Evolutionary conservation across 2,113 vertebrate genomes (phyloP).

Genomic region (Caranx ignobilis): DNA sequence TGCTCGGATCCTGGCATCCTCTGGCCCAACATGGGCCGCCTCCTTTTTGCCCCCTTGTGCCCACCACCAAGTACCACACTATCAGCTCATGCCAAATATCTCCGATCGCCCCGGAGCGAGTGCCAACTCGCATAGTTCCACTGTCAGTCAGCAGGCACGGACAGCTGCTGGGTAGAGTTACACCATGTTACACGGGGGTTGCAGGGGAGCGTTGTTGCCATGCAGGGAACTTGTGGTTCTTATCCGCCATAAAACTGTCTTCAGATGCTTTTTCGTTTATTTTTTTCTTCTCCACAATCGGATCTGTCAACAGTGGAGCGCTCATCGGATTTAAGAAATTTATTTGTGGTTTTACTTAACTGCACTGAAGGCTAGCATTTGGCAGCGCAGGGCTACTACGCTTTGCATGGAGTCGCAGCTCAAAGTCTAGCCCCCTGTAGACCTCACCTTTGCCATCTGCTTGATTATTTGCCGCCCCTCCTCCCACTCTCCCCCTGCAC

Average conservation of each 20-base stretch:
- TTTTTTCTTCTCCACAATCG: neutral
- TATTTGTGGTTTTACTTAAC: constrained; percentile 23
- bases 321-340: neutral
- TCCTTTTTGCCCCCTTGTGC: constrained; percentile 54
- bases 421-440: constrained; percentile 41
- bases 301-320: neutral
- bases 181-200: constrained; percentile 47
- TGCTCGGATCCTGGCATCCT: constrained; percentile 43
- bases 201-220: constrained; percentile 53
- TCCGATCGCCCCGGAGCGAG: constrained; percentile 65
- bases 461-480: constrained; percentile 24
- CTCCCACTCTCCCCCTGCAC: neutral
- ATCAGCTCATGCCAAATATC: constrained; percentile 75
- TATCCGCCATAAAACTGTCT: neutral
- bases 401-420: constrained; percentile 49
- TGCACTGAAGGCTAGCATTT: constrained; percentile 1
- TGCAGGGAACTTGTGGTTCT: constrained; percentile 54
- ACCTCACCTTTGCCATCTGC: constrained; percentile 76
- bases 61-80: constrained; percentile 62
- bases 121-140: constrained; percentile 67
- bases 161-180: constrained; percentile 79
- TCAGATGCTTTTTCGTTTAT: neutral
- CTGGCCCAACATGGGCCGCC: constrained; percentile 36
- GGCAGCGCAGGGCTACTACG: constrained; percentile 23
- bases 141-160: constrained; percentile 74